These are phyloP conservation scores for Petrocephalus schoutedeni DNA, from an alignment of 2,797 vertebrate genomes.

Conservation along the genomic window DNA sequence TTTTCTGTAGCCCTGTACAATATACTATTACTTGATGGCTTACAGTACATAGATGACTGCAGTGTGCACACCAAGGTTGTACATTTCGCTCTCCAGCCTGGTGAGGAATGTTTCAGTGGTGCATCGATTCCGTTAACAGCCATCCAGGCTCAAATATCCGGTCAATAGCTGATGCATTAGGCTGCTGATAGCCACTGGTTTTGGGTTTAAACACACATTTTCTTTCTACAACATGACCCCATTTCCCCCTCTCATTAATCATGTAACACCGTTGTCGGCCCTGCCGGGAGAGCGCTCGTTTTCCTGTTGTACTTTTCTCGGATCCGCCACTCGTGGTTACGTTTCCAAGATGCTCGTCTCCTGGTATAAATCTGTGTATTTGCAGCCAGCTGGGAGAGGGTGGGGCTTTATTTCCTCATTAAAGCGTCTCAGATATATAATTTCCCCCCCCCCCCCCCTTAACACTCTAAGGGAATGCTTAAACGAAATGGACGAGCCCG, in stretches of 20 bases:
- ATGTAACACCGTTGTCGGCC: slow-evolving; percentile 64
- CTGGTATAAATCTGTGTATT: slow-evolving; percentile 17
- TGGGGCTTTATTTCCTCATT: neutral
- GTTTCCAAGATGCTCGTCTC: slow-evolving; percentile 18
- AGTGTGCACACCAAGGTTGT: slow-evolving; percentile 12
- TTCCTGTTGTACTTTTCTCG: slow-evolving; percentile 2
- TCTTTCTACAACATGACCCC: slow-evolving; percentile 76
- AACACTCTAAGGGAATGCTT: neutral
- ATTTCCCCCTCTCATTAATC: slow-evolving; percentile 74
- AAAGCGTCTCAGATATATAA: too few species aligned
- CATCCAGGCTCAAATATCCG: slow-evolving; percentile 67
- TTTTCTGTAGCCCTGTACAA: neutral
- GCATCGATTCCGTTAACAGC: slow-evolving; percentile 59
- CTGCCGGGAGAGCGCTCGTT: neutral
- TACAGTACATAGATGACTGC: neutral
- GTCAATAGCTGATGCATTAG: slow-evolving; percentile 78
- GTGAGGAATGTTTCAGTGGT: slow-evolving; percentile 29
- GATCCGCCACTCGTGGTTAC: neutral
- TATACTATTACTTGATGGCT: neutral
- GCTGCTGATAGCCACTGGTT: slow-evolving; percentile 60
- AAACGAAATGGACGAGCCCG: neutral
- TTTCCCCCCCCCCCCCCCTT: neutral
- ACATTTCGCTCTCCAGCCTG: slow-evolving; percentile 36
- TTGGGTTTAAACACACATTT: slow-evolving; percentile 78
- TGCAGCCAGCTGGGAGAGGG: slow-evolving; percentile 20